Evolutionary conservation across 2,113 vertebrate species (phyloP).

Genomic region (Tetrax tetrax): DNA sequence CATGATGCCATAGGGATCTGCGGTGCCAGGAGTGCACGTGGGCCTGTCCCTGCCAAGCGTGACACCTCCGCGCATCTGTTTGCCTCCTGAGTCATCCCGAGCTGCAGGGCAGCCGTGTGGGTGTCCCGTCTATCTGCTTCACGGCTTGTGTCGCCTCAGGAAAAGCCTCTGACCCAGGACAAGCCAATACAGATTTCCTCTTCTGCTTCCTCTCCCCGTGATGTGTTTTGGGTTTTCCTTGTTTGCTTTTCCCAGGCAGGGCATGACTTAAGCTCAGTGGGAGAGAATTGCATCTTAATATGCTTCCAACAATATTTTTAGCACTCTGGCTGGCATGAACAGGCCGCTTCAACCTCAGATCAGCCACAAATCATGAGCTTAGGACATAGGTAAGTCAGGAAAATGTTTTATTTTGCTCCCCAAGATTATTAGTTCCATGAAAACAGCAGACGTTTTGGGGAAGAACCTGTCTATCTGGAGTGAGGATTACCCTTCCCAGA

Average conservation of each 20-base stretch:
- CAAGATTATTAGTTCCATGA: background rate
- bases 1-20: background rate
- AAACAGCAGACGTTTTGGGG: background rate
- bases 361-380: background rate
- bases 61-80: fast-evolving
- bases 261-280: background rate
- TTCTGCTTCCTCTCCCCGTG: background rate
- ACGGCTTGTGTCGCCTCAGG: background rate
- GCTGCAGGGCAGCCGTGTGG: fast-evolving
- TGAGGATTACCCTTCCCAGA: background rate
- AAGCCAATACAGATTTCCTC: background rate
- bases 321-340: background rate
- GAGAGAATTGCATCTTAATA: background rate
- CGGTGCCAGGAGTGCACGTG: fast-evolving
- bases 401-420: background rate
- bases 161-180: background rate
- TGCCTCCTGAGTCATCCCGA: background rate
- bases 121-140: background rate
- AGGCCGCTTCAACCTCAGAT: background rate
- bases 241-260: background rate
- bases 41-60: background rate
- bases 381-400: background rate
- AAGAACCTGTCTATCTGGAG: background rate
- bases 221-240: background rate
- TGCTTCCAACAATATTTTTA: background rate